Base-by-base conservation (phyloP, 92 coral and sea anemone genomes). In the Virgularia gustaviana region DNA sequence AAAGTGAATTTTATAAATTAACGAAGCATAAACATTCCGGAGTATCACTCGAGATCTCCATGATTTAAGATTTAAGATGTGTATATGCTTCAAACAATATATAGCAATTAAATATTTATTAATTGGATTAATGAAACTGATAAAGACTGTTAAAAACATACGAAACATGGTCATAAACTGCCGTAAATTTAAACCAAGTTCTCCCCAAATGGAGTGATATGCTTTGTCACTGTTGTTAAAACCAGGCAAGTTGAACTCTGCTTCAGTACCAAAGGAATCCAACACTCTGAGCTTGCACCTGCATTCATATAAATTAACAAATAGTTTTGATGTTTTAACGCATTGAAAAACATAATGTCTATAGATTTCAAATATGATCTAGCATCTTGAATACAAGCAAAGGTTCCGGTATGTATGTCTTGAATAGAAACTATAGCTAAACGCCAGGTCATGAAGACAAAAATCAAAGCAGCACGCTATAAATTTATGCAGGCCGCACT, bases 101-200 rank as follows among this genome's bases (percentile, higher is more conserved):
- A 2, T 53, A 25, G 2, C 23, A 53, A 15, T 23, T 28, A 53
- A 16, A 24, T 5, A 16, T 0, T 20, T 10, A 9, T 24, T 57
- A 1, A 19, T 57, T 10, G 1, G 19, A 1, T 27, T 57, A 11
- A 57, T 57, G 18, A 7, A 13, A 19, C 10, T 49, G 37, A 7
- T 27, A 16, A 8, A 12, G 49, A 7, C 25, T 18, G 39, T 30
- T 16, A 58, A 0, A 1, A 9, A 80, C 98, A 75, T 83, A 92
- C 98, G 98, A 66, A 88, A 92, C 98, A 92, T 92, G 8, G 98
- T 92, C 80, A 92, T 78, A 13, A 92, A 62, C 66, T 92, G 98
- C 28, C 90, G 78, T 28, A 89, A 71, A 33, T 76, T 76, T 9
- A 92, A 36, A 35, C 89, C 94, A 12, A 83, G 72, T 29, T 77